A percentile compares a stretch with the other conserved stretches of the same genome.
phyloP scores from a whole-genome alignment of 2,113 vertebrate species.

The Melierax canorus region DNA sequence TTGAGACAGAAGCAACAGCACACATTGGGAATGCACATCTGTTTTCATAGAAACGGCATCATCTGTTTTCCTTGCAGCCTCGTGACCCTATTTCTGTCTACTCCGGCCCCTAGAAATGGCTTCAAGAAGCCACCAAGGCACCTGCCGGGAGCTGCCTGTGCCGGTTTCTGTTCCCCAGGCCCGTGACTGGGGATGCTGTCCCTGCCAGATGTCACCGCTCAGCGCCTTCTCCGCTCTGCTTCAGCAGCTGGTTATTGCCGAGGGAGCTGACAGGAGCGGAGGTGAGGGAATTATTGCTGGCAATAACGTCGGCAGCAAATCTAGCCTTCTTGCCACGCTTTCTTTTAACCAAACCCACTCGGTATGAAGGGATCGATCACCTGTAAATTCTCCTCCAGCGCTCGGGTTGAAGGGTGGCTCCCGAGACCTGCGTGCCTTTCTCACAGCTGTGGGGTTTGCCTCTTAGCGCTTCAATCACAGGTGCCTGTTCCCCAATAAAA shows the following conservation, averaged over 20 bases:
- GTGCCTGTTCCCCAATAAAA: neutral
- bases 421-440: rapidly evolving
- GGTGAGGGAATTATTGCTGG: neutral
- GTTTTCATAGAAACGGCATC: neutral
- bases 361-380: neutral
- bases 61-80: neutral
- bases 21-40: neutral
- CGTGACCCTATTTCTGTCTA: neutral
- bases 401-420: neutral
- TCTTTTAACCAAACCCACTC: neutral
- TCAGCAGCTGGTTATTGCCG: neutral
- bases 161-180: neutral
- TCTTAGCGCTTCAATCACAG: neutral
- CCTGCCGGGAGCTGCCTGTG: neutral
- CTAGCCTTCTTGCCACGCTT: neutral
- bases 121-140: neutral
- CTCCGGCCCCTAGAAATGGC: neutral
- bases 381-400: neutral
- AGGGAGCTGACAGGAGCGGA: neutral
- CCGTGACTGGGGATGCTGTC: rapidly evolving
- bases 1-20: neutral
- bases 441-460: neutral
- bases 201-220: neutral
- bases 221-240: neutral
- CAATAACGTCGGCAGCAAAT: neutral